Base-by-base conservation (phyloP, 2,888 invertebrate genomes). In the Pyrocoelia pectoralis region DNA sequence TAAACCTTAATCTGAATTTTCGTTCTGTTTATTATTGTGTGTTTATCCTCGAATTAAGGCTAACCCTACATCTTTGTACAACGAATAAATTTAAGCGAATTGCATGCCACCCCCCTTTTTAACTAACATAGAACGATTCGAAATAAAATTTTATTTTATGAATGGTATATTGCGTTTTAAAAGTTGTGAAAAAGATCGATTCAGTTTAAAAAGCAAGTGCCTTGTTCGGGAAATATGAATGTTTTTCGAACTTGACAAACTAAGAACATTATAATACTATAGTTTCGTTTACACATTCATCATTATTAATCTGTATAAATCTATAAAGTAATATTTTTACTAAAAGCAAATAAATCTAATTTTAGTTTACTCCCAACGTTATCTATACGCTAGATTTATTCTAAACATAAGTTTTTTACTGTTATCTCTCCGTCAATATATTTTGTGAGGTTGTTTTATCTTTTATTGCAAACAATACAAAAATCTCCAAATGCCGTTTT, bases 211-310 rank as follows among this genome's bases (percentile, higher is more conserved):
- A 17, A 46, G 15, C 46, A 17, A 33, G 46, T 46, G 46, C 18
- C 18, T 12, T 19, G 8, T 29, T 51, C 6, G 28, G 50, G 28
- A 51, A 29, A 51, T 29, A 29, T 51, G 13, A 14, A 51, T 51
- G 28, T 51, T 51, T 51, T 29, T 51, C 29, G 3, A 51, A 51
- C 50, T 51, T 51, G 50, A 51, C 50, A 51, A 51, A 51, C 29
- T 51, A 51, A 51, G 50, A 51, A 51, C 50, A 51, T 51, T 51
- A 29, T 51, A 51, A 29, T n/a, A n/a, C 50, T 51, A 28, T 51
- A 24, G 28, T 28, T 51, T 51, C 29, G 2, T 51, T 51, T 51
- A 29, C 50, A 28, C 50, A 29, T 51, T 29, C 50, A 51, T 51
- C 50, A 51, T 51, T 28, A 51, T 51, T 51, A 51, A 51, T 51